Base-by-base conservation (phyloP, 2,888 invertebrate species). In the Urechis unicinctus region DNA sequence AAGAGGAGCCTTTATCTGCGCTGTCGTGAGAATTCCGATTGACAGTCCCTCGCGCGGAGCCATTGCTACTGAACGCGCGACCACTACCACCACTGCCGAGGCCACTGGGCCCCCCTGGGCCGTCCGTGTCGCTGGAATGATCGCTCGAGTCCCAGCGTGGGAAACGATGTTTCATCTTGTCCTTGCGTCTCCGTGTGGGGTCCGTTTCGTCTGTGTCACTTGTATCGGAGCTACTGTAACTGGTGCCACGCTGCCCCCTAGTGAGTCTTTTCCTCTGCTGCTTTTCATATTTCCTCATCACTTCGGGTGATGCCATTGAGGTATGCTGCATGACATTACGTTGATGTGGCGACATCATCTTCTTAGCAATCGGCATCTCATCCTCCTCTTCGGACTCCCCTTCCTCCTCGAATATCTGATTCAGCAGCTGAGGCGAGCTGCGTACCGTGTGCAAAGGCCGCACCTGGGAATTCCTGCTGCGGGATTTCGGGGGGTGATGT, bases 141-240 rank as follows among this genome's bases (percentile, higher is more conserved):
- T 75, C 75, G 62, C 75, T 75, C 59, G 71, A 71, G 59, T 77
- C 75, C 21, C 74, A 62, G 17, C 75, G 65, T 55, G 47, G 43
- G 26, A 52, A 51, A 29, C 50, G 50, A 50, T 71, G 68, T 55
- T 71, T 70, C 22, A 70, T 65, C 57, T 73, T 72, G 56, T 73
- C 70, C 55, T 72, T 72, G 22, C 71, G 59, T 13, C 69, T 70
- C 25, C 71, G 60, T 5, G 67, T 68, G n/a, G 44, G 44, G 43
- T 73, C 74, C 2, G 72, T 68, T 41, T 76, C 89, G 57, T 82
- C 82, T 28, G 81, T 82, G 75, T 93, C 93, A 58, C 92, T 92
- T 4, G 94, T 89, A 77, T 95, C 94, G 0, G 93, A 93, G 52
- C 92, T 93, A 67, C 92, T 92, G 73, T 93, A 93, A 52, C 92